Conservation (phyloP, 2,113 vertebrate species). For the Hiodon tergisus region DNA sequence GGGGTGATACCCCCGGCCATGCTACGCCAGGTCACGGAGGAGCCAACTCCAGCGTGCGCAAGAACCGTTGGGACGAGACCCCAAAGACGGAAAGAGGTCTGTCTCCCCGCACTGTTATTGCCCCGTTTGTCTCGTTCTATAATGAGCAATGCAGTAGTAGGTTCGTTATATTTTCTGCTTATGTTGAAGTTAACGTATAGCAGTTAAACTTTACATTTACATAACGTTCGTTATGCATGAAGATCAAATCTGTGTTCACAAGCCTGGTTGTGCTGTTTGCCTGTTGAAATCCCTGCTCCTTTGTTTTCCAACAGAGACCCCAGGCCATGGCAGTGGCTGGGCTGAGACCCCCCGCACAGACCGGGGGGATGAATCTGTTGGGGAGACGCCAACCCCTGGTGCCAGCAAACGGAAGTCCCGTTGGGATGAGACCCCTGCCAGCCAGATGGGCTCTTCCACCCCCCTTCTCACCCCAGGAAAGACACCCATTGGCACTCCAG, state of each 20-base stretch:
- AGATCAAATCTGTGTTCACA: not conserved
- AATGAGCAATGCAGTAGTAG: too few species aligned
- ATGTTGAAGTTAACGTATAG: not conserved
- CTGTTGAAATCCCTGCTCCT: not conserved
- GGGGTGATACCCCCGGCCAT: constrained; percentile 87
- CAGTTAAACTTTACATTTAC: not conserved
- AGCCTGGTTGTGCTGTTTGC: not conserved
- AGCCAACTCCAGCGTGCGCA: constrained; percentile 87
- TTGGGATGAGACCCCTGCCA: constrained; percentile 96
- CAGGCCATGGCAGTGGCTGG: constrained; percentile 95
- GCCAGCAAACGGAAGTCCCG: constrained; percentile 96
- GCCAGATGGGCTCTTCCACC: constrained; percentile 95
- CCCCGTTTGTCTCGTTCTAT: not conserved
- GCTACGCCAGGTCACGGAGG: constrained; percentile 92
- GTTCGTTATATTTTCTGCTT: too few species aligned
- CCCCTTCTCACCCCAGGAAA: constrained; percentile 93
- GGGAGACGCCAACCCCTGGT: constrained; percentile 93
- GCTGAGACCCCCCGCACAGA: constrained; percentile 95
- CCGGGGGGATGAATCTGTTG: constrained; percentile 90
- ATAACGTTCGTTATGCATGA: not conserved
- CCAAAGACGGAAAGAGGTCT: constrained; percentile 92
- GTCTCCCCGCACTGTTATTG: not conserved
- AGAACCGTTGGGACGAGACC: constrained; percentile 97
- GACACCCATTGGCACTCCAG: constrained; percentile 93
- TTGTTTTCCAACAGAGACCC: constrained; percentile 69